A percentile compares a stretch with the other conserved stretches of the same genome.
Evolutionary conservation across 2,888 invertebrate genomes (phyloP).

Genomic region (Gibbula magus): DNA sequence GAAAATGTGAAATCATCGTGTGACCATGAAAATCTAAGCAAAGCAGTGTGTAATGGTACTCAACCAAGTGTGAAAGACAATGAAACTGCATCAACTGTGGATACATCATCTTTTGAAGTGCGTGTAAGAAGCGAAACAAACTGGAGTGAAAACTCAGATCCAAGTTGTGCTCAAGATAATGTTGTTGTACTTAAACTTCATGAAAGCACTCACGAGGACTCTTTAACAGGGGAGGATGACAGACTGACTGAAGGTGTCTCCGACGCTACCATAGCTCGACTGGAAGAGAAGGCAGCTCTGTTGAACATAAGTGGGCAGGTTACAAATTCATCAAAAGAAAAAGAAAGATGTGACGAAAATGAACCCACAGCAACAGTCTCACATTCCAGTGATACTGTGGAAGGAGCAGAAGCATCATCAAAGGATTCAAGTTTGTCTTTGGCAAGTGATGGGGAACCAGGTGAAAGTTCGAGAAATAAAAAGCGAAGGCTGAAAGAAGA

Average conservation of each 20-base stretch:
- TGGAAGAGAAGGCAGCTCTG: not conserved
- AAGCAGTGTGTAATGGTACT: not conserved
- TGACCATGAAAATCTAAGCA: not conserved
- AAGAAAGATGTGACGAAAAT: not conserved
- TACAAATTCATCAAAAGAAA: not conserved
- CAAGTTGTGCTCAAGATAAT: conserved; percentile 6
- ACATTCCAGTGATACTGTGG: conserved; percentile 4
- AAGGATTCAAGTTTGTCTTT: not conserved
- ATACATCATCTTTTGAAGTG: not conserved
- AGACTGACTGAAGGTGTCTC: not conserved
- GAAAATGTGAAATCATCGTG: no score
- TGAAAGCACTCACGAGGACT: conserved; percentile 20
- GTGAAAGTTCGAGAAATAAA: not conserved
- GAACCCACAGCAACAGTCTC: not conserved
- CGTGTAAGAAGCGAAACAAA: not conserved
- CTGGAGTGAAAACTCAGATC: not conserved
- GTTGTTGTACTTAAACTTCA: conserved; percentile 20
- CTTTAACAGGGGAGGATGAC: not conserved
- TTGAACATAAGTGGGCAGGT: not conserved
- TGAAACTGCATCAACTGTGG: no score
- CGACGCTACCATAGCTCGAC: not conserved
- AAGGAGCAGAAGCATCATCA: not conserved
- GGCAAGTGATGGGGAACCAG: not conserved
- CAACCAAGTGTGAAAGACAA: no score
- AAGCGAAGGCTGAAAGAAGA: conserved; percentile 28